Evolutionary conservation across 2,113 vertebrate genomes (phyloP), one percentile per base, ranked within the genome.

Genomic region (Vicugna pacos): DNA sequence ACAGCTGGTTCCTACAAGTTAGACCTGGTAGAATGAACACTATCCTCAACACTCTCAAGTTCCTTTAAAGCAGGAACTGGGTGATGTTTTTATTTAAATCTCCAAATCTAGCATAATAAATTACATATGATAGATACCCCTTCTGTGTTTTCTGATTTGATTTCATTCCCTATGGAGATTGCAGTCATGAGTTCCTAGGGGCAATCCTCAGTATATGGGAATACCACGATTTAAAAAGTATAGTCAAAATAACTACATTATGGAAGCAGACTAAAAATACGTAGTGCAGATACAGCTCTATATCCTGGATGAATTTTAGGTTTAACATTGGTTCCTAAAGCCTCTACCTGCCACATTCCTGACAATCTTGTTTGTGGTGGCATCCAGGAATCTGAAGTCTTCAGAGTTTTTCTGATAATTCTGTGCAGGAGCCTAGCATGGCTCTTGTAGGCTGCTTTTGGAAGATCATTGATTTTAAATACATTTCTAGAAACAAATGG

Each of bases 111-210:
- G 19, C 35, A 10, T 81, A 72, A 72, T 62, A 60, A 54, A 58
- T 76, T 60, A 60, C 28, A 65, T 32, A 26, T 83, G 24, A 14
- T 95, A 16, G 22, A 48, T 73, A 42, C 32, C 50, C 42, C 38
- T 70, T 62, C n/a, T 72, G 32, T 87, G 8, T 62, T 90, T 89
- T 72, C 69, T 88, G 58, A 54, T 56, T 87, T 90, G 62, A 86
- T n/a, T 96, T 87, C 15, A 73, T 76, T 94, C 11, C 38, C 30
- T 48, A 6, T 81, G n/a, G 54, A 70, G 32, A 79, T 73, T 81
- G 17, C 32, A 76, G 3, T 75, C 16, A 73, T 58, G 38, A 65
- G n/a, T 94, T 79, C 35, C 8, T 60, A 35, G 8, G 58, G 5
- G 6, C 76, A 32, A 65, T 76, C 35, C 16, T 89, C 35, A 38